phyloP scores from a whole-genome alignment of 2,888 invertebrate genomes.

The Lithophane socia region DNA sequence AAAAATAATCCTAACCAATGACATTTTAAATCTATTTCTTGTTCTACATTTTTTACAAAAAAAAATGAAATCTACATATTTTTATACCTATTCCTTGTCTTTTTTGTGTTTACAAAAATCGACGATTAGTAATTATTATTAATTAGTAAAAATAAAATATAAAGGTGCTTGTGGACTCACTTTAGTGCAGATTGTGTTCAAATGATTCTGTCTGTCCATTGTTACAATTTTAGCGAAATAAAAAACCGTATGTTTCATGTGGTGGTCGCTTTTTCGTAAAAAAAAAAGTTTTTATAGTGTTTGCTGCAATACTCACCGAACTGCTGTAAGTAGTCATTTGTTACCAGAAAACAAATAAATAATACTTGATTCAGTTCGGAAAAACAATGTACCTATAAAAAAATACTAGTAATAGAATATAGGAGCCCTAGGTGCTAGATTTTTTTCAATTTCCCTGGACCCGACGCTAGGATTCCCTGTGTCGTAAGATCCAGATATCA shows the following conservation, averaged over 20 bases:
- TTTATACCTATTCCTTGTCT: conserved; percentile 45
- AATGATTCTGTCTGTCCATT: conserved; percentile 59
- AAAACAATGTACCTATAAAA: neutral
- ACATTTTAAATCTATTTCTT: conserved; percentile 46
- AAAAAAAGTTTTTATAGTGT: neutral
- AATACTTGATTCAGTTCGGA: neutral
- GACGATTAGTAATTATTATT: conserved; percentile 54
- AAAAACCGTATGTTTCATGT: conserved; percentile 51
- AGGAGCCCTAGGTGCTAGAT: neutral
- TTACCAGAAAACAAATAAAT: neutral
- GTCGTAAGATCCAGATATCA: neutral
- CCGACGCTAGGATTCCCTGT: neutral
- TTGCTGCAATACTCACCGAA: neutral
- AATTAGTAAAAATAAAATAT: conserved; percentile 43
- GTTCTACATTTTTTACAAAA: conserved; percentile 14
- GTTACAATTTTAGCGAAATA: conserved; percentile 63
- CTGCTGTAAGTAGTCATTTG: neutral
- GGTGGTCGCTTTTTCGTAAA: conserved; percentile 54
- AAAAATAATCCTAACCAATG: conserved; percentile 25
- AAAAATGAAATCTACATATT: conserved; percentile 35
- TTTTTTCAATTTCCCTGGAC: neutral
- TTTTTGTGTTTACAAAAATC: conserved; percentile 64
- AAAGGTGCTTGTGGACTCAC: conserved; percentile 55
- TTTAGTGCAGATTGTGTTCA: conserved; percentile 57
- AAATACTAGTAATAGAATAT: neutral